phyloP scores from a whole-genome alignment of 2,888 invertebrate genomes.

The Aphidius colemani region DNA sequence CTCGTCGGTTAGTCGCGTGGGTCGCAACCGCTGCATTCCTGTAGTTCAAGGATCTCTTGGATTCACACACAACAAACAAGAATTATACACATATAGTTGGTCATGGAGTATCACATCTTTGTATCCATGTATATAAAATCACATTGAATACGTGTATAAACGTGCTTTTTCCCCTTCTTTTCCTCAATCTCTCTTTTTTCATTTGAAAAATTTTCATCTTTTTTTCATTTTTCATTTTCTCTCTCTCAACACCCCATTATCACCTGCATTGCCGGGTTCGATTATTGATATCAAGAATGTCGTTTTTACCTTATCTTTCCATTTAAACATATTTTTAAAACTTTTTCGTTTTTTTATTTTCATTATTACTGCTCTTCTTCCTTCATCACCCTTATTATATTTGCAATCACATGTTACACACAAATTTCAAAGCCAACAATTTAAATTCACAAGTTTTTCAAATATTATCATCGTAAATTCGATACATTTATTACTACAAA shows the following conservation, averaged over 20 bases:
- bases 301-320: slow-evolving; percentile 14
- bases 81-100: background rate
- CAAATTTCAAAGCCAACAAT: too few relatives aligned
- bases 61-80: background rate
- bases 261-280: slow-evolving; percentile 9
- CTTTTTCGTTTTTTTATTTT: too few relatives aligned
- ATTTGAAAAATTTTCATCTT: background rate
- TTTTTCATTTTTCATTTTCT: slow-evolving; percentile 2
- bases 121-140: slow-evolving; percentile 14
- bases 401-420: too few relatives aligned
- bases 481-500: too few relatives aligned
- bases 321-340: too few relatives aligned
- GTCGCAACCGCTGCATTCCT: slow-evolving; percentile 56
- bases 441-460: too few relatives aligned
- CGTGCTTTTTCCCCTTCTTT: slow-evolving; percentile 3
- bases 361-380: too few relatives aligned
- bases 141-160: slow-evolving; percentile 15
- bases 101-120: slow-evolving; percentile 15
- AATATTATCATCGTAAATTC: too few relatives aligned
- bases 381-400: too few relatives aligned
- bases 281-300: slow-evolving; percentile 20
- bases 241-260: background rate
- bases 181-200: slow-evolving; percentile 6
- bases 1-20: slow-evolving; percentile 45
- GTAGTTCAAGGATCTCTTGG: slow-evolving; percentile 56